These are phyloP conservation scores for Villa cingulata DNA, from an alignment of 2,888 invertebrate species.

Conservation along the genomic window DNA sequence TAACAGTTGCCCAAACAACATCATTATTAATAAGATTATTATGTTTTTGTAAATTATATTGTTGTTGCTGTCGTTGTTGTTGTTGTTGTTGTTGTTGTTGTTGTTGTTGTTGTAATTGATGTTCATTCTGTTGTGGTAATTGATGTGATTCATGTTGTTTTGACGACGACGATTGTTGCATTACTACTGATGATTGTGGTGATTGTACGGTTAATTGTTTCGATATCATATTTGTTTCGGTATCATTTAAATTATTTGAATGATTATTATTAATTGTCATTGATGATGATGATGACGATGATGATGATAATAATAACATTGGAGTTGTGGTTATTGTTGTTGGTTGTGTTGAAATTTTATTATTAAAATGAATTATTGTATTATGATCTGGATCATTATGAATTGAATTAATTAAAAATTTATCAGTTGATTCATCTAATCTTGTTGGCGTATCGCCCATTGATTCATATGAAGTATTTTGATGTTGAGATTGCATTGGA, in stretches of 20 bases:
- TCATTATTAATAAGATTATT: neutral
- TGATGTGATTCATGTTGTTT: too few species aligned
- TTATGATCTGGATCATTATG: conserved; percentile 11
- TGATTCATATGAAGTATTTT: conserved; percentile 65
- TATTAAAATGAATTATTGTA: conserved; percentile 13
- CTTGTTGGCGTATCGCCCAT: conserved; percentile 78
- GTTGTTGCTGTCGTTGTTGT: too few species aligned
- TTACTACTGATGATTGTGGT: too few species aligned
- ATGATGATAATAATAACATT: too few species aligned
- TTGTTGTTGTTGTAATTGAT: neutral
- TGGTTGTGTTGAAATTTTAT: neutral
- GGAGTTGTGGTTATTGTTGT: conserved; percentile 7
- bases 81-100: neutral
- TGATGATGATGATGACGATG: neutral
- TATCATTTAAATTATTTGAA: conserved; percentile 7
- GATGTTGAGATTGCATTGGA: conserved; percentile 61
- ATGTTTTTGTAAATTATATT: too few species aligned
- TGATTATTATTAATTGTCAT: conserved; percentile 8
- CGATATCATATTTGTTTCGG: too few species aligned
- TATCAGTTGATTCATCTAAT: conserved; percentile 46
- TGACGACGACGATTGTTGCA: too few species aligned
- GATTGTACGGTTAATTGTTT: too few species aligned
- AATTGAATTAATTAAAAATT: conserved; percentile 25
- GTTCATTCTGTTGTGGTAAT: neutral
- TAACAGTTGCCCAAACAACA: conserved; percentile 9